Evolutionary conservation across 2,113 vertebrate species (phyloP).

Genomic region (Amphiprion ocellaris): DNA sequence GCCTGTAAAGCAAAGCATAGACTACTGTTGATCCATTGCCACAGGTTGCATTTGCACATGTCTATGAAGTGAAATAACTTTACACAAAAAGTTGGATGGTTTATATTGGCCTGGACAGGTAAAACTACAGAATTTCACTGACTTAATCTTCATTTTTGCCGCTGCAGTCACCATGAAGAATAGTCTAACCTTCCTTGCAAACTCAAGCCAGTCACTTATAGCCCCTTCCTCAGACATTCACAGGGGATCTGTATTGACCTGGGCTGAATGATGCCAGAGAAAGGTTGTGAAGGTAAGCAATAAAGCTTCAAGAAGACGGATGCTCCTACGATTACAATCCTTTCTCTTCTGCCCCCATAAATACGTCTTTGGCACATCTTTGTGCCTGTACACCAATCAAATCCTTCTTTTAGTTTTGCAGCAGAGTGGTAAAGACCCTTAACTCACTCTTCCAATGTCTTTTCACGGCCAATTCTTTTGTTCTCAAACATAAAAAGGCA

Average conservation of each 20-base stretch:
- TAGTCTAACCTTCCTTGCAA: slow-evolving; percentile 19
- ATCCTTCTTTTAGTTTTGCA: slow-evolving; percentile 50
- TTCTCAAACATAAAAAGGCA: slow-evolving; percentile 71
- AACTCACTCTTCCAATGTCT: slow-evolving; percentile 65
- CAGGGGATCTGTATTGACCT: slow-evolving; percentile 48
- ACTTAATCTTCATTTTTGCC: not conserved
- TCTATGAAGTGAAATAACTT: too few relatives aligned
- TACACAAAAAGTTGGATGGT: too few relatives aligned
- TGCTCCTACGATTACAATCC: slow-evolving; percentile 20
- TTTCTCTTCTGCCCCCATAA: slow-evolving; percentile 34
- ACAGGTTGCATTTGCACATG: too few relatives aligned
- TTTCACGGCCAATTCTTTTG: slow-evolving; percentile 66
- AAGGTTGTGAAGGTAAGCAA: slow-evolving; percentile 40
- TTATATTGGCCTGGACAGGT: too few relatives aligned
- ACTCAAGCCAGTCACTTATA: not conserved
- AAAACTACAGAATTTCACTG: too few relatives aligned
- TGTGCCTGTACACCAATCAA: slow-evolving; percentile 57
- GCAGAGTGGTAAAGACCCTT: slow-evolving; percentile 42
- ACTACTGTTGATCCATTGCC: too few relatives aligned
- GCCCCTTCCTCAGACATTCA: slow-evolving; percentile 39
- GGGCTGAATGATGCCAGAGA: slow-evolving; percentile 48
- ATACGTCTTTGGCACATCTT: slow-evolving; percentile 45
- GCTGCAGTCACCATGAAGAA: not conserved
- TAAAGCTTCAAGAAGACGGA: slow-evolving; percentile 61
- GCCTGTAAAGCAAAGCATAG: too few relatives aligned